Conservation (phyloP, 2,113 vertebrate species). For the Hydrochoerus hydrochaeris region DNA sequence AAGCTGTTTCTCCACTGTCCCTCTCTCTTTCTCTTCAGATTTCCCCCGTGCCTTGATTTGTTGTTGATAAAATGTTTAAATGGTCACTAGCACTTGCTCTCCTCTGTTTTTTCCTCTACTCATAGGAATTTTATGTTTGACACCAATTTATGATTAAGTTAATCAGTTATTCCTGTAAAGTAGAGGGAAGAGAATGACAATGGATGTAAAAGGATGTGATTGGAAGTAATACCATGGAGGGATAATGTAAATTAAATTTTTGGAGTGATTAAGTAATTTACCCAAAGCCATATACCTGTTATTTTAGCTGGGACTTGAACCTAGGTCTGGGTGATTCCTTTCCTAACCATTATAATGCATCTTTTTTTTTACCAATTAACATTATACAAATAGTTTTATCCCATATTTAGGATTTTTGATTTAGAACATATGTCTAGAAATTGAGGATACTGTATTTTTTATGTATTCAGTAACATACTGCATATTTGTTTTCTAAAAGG, state of each 20-base stretch:
- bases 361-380: not conserved
- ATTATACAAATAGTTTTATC: not conserved
- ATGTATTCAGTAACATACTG: not conserved
- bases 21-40: not conserved
- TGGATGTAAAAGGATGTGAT: not conserved
- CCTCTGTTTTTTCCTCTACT: not conserved
- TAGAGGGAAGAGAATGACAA: not conserved
- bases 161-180: not conserved
- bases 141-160: not conserved
- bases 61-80: not conserved
- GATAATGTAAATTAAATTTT: not conserved
- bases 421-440: not conserved
- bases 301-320: not conserved
- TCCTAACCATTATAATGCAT: not conserved
- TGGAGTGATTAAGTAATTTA: not conserved
- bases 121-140: not conserved
- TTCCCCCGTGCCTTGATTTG: not conserved
- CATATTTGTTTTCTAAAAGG: conserved; percentile 2
- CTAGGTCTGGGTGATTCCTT: not conserved
- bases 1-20: not conserved
- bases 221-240: not conserved
- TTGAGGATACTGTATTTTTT: not conserved
- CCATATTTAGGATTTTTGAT: not conserved
- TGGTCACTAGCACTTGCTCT: not conserved
- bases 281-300: not conserved